These are phyloP conservation scores for Acrocyrtus sp. DNA, from an alignment of 2,888 invertebrate genomes.

Conservation along the genomic window DNA sequence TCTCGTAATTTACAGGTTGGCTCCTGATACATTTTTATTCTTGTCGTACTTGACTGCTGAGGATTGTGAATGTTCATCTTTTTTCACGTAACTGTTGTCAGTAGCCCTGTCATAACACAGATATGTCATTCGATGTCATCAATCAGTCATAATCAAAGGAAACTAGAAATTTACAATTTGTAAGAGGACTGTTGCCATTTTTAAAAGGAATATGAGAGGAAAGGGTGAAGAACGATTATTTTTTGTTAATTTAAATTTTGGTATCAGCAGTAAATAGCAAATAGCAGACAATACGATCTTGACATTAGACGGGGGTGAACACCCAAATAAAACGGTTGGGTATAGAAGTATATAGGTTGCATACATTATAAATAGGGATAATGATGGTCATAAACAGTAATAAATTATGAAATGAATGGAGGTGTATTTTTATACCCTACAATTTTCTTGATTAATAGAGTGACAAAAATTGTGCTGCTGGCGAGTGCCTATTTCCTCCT, in stretches of 20 bases:
- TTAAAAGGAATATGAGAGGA: not conserved
- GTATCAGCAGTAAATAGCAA: not conserved
- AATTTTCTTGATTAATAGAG: not conserved
- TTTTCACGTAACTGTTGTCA: not conserved
- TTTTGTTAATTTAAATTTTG: not conserved
- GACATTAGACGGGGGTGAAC: too few species aligned
- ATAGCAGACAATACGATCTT: not conserved
- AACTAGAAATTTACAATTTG: too few species aligned
- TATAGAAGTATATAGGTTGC: too few species aligned
- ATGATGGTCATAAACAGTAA: too few species aligned
- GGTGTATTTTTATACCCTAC: not conserved
- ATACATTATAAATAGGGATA: too few species aligned
- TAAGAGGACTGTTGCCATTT: too few species aligned
- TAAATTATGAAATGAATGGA: not conserved
- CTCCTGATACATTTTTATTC: not conserved
- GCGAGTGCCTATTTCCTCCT: too few species aligned
- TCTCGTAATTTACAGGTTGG: not conserved
- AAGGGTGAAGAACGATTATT: not conserved
- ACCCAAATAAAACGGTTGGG: too few species aligned
- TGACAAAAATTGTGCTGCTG: not conserved
- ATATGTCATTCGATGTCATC: not conserved
- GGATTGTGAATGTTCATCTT: not conserved
- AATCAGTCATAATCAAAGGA: not conserved
- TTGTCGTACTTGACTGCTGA: not conserved
- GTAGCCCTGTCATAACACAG: not conserved